These are phyloP conservation scores for Tetraodon nigroviridis DNA, from an alignment of 2,113 vertebrate genomes.

Conservation along the genomic window DNA sequence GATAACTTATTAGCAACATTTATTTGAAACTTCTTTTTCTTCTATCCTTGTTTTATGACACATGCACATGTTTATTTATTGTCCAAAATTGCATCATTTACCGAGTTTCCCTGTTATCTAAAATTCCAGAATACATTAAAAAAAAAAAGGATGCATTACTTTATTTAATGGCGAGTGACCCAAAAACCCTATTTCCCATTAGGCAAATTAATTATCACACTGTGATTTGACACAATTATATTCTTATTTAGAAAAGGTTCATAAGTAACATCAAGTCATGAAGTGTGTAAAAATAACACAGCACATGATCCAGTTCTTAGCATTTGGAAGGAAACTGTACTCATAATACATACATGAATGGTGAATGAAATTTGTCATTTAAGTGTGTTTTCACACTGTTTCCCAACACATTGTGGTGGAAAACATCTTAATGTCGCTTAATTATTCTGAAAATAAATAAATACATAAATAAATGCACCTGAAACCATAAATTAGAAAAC, in stretches of 20 bases:
- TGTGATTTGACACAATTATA: conserved; percentile 42
- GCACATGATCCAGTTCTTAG: conserved; percentile 7
- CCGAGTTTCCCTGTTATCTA: no score
- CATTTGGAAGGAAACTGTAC: not conserved
- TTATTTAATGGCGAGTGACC: conserved; percentile 45
- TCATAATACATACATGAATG: not conserved
- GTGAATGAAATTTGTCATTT: not conserved
- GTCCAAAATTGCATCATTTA: no score
- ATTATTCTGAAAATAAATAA: not conserved
- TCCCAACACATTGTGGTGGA: no score
- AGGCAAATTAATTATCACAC: conserved; percentile 34
- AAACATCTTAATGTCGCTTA: not conserved
- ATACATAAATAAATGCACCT: conserved; percentile 23
- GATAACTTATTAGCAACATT: no score
- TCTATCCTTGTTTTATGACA: no score
- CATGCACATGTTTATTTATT: no score
- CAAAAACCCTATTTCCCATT: conserved; percentile 37
- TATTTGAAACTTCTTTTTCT: no score
- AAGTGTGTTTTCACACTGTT: not conserved
- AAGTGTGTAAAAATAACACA: conserved; percentile 42
- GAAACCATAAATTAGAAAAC: conserved; percentile 12
- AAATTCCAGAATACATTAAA: no score
- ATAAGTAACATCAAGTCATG: conserved; percentile 31
- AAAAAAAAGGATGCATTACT: conserved; percentile 13
- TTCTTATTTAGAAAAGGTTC: conserved; percentile 37